phyloP scores from a whole-genome alignment of 2,797 vertebrate species.

The Semotilus atromaculatus region DNA sequence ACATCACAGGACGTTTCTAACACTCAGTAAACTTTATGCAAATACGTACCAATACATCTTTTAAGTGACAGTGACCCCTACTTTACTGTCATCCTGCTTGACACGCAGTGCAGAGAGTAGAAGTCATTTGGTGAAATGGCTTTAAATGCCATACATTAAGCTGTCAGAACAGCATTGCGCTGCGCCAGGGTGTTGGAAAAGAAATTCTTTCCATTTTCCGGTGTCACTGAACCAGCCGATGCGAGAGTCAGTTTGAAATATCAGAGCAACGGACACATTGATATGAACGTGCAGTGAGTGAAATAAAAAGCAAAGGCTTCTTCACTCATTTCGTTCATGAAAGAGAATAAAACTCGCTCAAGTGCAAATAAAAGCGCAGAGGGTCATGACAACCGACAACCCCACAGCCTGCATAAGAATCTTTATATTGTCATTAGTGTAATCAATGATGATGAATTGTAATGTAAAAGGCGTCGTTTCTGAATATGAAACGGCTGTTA shows the following conservation, averaged over 20 bases:
- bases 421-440: constrained; percentile 35
- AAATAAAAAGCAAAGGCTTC: constrained; percentile 25
- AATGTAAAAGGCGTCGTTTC: constrained; percentile 27
- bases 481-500: constrained; percentile 40
- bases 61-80: constrained; percentile 24
- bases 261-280: constrained; percentile 7
- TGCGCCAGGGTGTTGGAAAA: constrained; percentile 14
- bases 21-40: constrained; percentile 13
- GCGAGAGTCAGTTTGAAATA: constrained; percentile 39
- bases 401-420: neutral
- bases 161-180: constrained; percentile 45
- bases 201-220: constrained; percentile 38
- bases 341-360: neutral
- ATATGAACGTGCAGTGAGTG: neutral
- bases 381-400: neutral
- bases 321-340: neutral
- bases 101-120: neutral
- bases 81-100: constrained; percentile 20
- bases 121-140: constrained; percentile 27
- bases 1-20: neutral
- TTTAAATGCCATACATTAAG: constrained; percentile 54
- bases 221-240: constrained; percentile 7
- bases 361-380: constrained; percentile 13
- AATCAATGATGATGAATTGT: constrained; percentile 45
- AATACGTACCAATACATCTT: constrained; percentile 8